phyloP scores from a whole-genome alignment of 2,888 invertebrate species.

The Agrochola litura region DNA sequence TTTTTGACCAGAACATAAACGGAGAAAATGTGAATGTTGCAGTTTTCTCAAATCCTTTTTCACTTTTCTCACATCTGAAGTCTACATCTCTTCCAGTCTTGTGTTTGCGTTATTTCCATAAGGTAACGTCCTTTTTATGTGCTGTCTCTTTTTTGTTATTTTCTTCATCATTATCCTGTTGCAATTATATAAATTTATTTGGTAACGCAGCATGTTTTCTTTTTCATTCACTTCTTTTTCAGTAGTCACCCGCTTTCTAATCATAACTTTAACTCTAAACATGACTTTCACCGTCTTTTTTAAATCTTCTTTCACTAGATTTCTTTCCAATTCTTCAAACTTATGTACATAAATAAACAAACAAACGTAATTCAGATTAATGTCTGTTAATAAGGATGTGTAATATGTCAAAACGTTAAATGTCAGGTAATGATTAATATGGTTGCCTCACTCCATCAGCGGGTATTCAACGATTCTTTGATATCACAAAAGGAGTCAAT shows the following conservation, averaged over 20 bases:
- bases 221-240: too few species aligned
- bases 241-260: background rate
- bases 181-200: too few species aligned
- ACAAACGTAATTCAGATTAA: conserved; percentile 7
- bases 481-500: conserved; percentile 37
- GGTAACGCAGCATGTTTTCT: fast-evolving
- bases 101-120: background rate
- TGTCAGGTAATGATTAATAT: conserved; percentile 55
- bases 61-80: too few species aligned
- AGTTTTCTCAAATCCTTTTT: background rate
- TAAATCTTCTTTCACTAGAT: background rate
- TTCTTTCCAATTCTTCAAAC: background rate
- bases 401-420: conserved; percentile 52
- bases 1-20: too few species aligned
- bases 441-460: conserved; percentile 41
- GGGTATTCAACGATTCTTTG: conserved; percentile 17
- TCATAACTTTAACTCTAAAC: too few species aligned
- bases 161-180: background rate
- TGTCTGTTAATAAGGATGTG: conserved; percentile 16
- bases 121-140: background rate
- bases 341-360: conserved; percentile 1
- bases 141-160: background rate
- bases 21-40: too few species aligned
- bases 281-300: background rate
- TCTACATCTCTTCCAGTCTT: background rate